A percentile compares a stretch with the other conserved stretches of the same genome.
phyloP scores from a whole-genome alignment of 2,113 vertebrate species.

The Oncorhynchus mykiss region DNA sequence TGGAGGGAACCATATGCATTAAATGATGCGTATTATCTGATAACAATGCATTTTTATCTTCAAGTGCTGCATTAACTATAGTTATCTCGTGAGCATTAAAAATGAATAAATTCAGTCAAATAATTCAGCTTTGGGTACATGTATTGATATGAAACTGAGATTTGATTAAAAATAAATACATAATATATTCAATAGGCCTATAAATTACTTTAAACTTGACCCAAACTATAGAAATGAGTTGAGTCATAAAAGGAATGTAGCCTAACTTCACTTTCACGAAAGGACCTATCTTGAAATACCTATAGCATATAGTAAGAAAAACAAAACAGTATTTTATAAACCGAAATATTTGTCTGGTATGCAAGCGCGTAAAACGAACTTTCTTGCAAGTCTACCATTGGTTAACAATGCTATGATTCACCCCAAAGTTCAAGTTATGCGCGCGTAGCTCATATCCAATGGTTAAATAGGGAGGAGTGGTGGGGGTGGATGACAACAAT shows the following conservation, averaged over 20 bases:
- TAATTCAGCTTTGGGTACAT: background rate
- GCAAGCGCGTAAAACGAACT: background rate
- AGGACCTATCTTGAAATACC: background rate
- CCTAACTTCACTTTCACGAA: background rate
- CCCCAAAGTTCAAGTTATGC: constrained; percentile 3
- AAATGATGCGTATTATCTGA: constrained; percentile 5
- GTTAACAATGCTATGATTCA: background rate
- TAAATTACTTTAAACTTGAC: background rate
- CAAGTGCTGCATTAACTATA: constrained; percentile 19
- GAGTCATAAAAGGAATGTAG: background rate
- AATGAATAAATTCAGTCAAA: background rate
- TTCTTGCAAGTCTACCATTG: background rate
- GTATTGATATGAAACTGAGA: background rate
- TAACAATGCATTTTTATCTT: background rate
- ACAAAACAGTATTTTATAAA: background rate
- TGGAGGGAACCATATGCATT: background rate
- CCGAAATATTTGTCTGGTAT: background rate
- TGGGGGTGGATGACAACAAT: background rate
- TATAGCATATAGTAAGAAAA: background rate
- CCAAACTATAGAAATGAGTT: background rate
- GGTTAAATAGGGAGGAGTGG: background rate
- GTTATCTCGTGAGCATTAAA: background rate
- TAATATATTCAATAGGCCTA: background rate
- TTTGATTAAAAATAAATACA: background rate
- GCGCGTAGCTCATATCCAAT: background rate